Percentiles rank a stretch among this genome's conserved stretches.
Evolutionary conservation across 2,797 vertebrate genomes (phyloP).

Genomic region (Lepilemur ruficaudatus): DNA sequence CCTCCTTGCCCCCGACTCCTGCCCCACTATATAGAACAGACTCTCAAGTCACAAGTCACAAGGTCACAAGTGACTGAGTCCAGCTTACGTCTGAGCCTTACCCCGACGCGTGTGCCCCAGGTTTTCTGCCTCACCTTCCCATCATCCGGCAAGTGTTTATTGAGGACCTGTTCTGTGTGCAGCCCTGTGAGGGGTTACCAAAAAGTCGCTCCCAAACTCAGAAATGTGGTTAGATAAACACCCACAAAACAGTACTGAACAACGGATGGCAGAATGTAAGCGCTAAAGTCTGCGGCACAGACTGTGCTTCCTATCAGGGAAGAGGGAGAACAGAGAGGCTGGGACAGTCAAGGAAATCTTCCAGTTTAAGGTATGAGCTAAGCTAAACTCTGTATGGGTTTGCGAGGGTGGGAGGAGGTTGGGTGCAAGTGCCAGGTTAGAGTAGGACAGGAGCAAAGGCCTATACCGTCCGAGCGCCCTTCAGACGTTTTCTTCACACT

Average conservation of each 20-base stretch:
- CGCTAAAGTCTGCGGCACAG: not conserved
- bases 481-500: not conserved
- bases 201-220: not conserved
- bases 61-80: not conserved
- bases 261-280: not conserved
- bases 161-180: not conserved
- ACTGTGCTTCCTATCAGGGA: not conserved
- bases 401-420: accelerated
- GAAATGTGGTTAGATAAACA: not conserved
- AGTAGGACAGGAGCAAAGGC: not conserved
- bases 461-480: not conserved
- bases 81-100: not conserved
- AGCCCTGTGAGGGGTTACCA: not conserved
- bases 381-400: not conserved
- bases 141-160: not conserved
- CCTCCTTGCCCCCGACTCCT: not conserved
- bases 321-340: not conserved
- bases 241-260: not conserved
- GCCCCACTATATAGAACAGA: not conserved
- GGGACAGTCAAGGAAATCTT: not conserved
- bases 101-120: not conserved
- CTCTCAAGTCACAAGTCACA: not conserved
- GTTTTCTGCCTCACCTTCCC: not conserved
- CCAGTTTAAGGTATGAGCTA: not conserved
- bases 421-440: not conserved